Conservation (phyloP, 1,140 invertebrate species). For the Aphis craccivora region DNA sequence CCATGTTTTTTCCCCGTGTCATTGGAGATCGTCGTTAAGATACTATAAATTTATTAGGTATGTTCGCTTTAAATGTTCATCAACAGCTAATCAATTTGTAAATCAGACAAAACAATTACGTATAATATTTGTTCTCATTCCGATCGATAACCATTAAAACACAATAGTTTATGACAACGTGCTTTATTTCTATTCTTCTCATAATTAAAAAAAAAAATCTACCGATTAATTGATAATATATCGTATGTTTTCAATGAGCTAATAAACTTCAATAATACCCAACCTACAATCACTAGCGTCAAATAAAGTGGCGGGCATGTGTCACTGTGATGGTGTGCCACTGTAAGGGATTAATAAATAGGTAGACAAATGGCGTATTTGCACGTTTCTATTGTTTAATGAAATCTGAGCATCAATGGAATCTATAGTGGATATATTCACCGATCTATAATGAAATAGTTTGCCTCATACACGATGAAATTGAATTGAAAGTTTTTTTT, state of each 20-base stretch:
- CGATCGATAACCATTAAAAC: background rate
- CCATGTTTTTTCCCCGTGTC: no score
- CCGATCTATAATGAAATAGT: background rate
- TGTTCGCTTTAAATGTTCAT: no score
- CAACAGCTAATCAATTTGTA: background rate
- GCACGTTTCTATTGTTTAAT: background rate
- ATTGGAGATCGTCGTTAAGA: no score
- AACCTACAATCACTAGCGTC: background rate
- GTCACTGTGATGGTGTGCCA: background rate
- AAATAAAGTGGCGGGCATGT: no score
- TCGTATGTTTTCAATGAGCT: background rate
- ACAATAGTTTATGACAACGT: background rate
- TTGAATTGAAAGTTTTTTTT: background rate
- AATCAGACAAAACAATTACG: background rate
- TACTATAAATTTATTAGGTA: no score
- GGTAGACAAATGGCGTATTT: background rate
- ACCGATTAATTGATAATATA: background rate
- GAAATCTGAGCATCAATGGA: background rate
- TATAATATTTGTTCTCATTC: background rate
- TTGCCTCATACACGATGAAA: background rate
- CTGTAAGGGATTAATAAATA: background rate
- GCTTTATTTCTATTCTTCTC: background rate
- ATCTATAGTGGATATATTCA: background rate
- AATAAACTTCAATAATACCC: background rate
- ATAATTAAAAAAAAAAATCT: background rate